phyloP scores from a whole-genome alignment of 2,888 invertebrate species.

The Andrena bicolor region DNA sequence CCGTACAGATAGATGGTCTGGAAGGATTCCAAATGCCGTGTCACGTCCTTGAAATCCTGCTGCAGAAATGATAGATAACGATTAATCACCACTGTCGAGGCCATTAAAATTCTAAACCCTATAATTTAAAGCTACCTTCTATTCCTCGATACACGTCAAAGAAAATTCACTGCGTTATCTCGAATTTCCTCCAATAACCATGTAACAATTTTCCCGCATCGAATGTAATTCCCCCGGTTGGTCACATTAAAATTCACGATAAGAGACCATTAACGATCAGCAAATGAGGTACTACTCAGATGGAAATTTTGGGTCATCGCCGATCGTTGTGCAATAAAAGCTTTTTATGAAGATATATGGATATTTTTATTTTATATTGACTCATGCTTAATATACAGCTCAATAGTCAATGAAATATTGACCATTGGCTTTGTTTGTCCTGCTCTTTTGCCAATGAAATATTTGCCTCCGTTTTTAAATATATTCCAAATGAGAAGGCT shows the following conservation, averaged over 20 bases:
- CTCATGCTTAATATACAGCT: not conserved
- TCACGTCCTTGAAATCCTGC: not conserved
- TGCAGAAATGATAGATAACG: not conserved
- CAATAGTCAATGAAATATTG: no score
- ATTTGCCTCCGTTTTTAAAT: no score
- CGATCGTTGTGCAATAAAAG: not conserved
- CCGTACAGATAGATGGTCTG: not conserved
- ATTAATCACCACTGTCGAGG: slow-evolving; percentile 27
- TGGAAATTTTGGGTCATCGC: not conserved
- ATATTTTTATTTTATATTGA: not conserved
- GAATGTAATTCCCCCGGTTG: not conserved
- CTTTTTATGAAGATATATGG: not conserved
- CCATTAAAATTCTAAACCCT: slow-evolving; percentile 36
- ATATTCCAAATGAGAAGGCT: no score
- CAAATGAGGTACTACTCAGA: slow-evolving; percentile 1
- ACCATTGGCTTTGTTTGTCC: no score
- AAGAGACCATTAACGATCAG: not conserved
- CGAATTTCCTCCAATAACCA: not conserved
- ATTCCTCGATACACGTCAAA: not conserved
- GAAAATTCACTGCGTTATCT: not conserved
- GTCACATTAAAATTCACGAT: slow-evolving; percentile 1
- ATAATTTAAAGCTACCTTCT: not conserved
- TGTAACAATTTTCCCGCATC: not conserved
- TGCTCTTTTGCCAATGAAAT: no score
- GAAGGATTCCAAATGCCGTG: slow-evolving; percentile 7